A percentile compares a stretch with the other conserved stretches of the same genome.
phyloP scores from a whole-genome alignment of 1,140 invertebrate genomes.

The Bombus vancouverensis region DNA sequence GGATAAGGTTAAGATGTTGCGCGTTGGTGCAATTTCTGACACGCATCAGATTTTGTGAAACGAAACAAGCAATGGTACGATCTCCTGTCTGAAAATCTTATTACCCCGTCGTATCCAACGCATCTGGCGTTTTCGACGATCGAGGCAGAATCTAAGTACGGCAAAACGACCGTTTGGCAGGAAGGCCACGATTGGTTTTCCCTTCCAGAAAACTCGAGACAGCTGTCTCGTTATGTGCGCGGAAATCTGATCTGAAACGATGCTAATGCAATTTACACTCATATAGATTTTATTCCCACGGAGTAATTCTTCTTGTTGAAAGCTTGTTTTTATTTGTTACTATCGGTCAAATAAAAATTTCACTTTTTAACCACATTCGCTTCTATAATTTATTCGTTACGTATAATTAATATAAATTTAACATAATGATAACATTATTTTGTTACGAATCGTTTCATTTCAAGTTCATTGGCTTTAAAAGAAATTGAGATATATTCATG shows the following conservation, averaged over 20 bases:
- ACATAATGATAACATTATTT: too few species aligned
- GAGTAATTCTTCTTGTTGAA: neutral
- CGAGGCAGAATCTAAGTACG: neutral
- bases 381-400: neutral
- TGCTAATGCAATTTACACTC: conserved; percentile 21
- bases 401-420: too few species aligned
- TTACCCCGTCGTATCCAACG: conserved; percentile 14
- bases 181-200: conserved; percentile 30
- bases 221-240: conserved; percentile 1
- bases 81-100: conserved; percentile 22
- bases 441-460: too few species aligned
- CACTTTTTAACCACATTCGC: neutral
- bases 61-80: neutral
- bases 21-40: neutral
- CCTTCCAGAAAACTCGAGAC: neutral
- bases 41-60: neutral
- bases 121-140: conserved; percentile 22
- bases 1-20: too few species aligned
- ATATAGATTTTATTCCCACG: neutral
- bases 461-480: too few species aligned
- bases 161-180: neutral
- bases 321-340: neutral
- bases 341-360: neutral
- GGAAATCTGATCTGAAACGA: conserved; percentile 16
- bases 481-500: neutral